Evolutionary conservation across 2,113 vertebrate genomes (phyloP).

Genomic region (Podarcis muralis): DNA sequence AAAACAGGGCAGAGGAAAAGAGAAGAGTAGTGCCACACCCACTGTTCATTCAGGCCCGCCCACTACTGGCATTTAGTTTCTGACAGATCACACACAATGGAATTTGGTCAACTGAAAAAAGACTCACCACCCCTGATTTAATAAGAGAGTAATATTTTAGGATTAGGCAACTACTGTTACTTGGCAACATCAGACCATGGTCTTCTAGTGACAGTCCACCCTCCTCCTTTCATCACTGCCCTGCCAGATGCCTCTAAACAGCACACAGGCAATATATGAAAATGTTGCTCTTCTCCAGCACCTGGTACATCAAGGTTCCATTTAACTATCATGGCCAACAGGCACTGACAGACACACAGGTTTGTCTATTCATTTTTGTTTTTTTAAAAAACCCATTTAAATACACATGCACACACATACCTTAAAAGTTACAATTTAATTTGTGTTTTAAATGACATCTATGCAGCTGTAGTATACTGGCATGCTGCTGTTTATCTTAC

Average conservation of each 20-base stretch:
- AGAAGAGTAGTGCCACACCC: no score
- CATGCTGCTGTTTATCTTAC: neutral
- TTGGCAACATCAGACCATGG: neutral
- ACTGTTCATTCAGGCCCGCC: no score
- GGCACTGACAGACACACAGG: neutral
- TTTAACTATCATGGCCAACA: neutral
- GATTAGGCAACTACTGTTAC: neutral
- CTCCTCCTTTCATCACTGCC: neutral
- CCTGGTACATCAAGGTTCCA: neutral
- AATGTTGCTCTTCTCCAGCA: neutral
- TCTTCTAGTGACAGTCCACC: neutral
- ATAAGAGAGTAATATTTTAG: neutral
- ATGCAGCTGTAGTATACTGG: neutral
- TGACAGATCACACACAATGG: no score
- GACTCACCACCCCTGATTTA: neutral
- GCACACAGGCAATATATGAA: neutral
- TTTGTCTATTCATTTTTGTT: neutral
- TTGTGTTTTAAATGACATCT: neutral
- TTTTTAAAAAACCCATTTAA: neutral
- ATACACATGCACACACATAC: no score
- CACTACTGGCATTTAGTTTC: no score
- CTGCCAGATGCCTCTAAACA: neutral
- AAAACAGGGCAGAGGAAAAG: no score
- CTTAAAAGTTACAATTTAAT: neutral
- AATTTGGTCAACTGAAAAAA: no score